phyloP scores from a whole-genome alignment of 2,797 vertebrate species.

The Rallus crepitans region DNA sequence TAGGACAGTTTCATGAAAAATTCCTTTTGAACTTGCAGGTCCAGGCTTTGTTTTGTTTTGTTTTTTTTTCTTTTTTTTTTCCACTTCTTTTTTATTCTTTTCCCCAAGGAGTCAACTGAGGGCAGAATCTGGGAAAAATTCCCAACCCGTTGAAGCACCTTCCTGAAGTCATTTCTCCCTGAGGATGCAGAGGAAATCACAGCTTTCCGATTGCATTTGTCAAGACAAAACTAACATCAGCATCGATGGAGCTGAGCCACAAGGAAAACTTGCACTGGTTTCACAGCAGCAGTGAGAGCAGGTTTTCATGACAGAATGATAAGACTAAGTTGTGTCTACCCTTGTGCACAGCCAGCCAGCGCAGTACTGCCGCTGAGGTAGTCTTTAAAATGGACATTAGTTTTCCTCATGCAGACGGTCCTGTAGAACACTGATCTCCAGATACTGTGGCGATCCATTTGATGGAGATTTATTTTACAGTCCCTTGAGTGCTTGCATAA shows the following conservation, averaged over 20 bases:
- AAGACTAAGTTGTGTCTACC: neutral
- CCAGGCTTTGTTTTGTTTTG: no score
- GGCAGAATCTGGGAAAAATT: constrained; percentile 32
- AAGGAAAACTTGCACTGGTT: neutral
- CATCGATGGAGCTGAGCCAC: neutral
- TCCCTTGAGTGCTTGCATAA: neutral
- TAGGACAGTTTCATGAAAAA: neutral
- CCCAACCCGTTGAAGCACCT: neutral
- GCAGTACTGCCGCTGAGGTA: neutral
- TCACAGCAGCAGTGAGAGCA: neutral
- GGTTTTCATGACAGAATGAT: neutral
- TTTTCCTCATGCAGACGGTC: neutral
- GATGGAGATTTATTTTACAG: constrained; percentile 1
- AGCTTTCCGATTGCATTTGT: neutral
- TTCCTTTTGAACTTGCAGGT: neutral
- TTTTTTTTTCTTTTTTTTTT: neutral
- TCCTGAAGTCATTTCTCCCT: neutral
- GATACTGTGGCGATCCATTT: neutral
- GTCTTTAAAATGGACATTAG: neutral
- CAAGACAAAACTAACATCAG: neutral
- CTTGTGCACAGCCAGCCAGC: neutral
- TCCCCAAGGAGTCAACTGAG: neutral
- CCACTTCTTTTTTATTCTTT: neutral
- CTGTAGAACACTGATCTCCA: neutral
- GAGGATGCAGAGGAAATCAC: neutral